phyloP scores from a whole-genome alignment of 2,797 vertebrate species.

The Lateolabrax maculatus region DNA sequence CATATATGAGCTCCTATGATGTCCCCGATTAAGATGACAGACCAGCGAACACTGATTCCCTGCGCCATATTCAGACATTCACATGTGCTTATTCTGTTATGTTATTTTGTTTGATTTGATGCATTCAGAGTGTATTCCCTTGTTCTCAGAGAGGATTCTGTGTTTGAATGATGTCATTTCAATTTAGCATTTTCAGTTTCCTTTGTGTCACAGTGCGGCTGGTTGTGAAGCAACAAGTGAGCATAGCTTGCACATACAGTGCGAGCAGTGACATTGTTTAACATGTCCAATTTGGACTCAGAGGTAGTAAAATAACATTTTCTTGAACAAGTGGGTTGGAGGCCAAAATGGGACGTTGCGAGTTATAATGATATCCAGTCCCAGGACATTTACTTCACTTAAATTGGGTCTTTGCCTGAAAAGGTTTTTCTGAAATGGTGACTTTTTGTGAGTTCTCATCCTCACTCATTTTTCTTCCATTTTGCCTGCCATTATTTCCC shows the following conservation, averaged over 20 bases:
- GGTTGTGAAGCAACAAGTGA: constrained; percentile 12
- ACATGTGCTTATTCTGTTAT: neutral
- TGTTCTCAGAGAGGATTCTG: neutral
- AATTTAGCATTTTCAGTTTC: constrained; percentile 10
- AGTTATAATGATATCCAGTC: constrained; percentile 12
- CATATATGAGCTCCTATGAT: neutral
- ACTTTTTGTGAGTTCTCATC: neutral
- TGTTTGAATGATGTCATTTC: constrained; percentile 19
- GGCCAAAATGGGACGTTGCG: constrained; percentile 2
- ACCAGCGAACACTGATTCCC: neutral
- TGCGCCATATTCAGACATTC: neutral
- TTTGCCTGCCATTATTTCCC: neutral
- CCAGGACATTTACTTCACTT: neutral
- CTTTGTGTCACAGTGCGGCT: constrained; percentile 7
- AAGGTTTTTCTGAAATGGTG: neutral
- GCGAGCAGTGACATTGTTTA: neutral
- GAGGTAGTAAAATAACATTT: neutral
- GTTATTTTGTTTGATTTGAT: neutral
- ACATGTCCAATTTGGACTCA: constrained; percentile 3
- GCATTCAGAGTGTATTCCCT: neutral
- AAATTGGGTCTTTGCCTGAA: constrained; percentile 24
- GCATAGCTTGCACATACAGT: neutral
- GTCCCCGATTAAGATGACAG: neutral
- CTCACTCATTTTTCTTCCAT: neutral
- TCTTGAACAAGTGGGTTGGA: neutral